Conservation (phyloP, 1,140 invertebrate species). For the Homarus americanus region DNA sequence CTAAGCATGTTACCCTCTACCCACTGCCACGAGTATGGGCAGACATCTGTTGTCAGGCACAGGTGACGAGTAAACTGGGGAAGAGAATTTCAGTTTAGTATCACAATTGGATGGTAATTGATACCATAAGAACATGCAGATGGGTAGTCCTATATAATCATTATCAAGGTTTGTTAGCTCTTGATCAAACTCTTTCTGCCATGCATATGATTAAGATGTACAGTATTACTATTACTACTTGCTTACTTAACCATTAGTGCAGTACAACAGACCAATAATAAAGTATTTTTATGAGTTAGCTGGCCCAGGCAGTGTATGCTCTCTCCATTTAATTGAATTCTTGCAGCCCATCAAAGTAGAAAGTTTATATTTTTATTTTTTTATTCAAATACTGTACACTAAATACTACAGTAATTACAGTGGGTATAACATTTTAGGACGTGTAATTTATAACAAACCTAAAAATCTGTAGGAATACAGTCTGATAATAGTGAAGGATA, state of each 20-base stretch:
- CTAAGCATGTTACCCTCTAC: slow-evolving; percentile 34
- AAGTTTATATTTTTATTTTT: no score
- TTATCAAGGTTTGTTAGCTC: background rate
- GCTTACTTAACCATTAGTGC: background rate
- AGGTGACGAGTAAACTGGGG: slow-evolving; percentile 33
- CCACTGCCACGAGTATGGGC: slow-evolving; percentile 54
- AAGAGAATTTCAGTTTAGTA: background rate
- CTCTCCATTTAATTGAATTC: no score
- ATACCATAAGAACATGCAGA: background rate
- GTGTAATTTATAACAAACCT: no score
- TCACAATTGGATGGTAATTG: background rate
- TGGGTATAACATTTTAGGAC: no score
- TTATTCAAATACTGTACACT: no score
- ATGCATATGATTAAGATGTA: background rate
- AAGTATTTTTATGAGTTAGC: no score
- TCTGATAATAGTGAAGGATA: no score
- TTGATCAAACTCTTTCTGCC: background rate
- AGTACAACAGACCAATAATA: no score
- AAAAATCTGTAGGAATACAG: no score
- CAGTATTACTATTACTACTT: background rate
- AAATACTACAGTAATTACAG: no score
- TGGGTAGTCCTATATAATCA: background rate
- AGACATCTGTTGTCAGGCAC: slow-evolving; percentile 46
- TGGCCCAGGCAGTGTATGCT: no score
- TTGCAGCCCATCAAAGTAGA: no score